Conservation (phyloP, 1,140 invertebrate species). For the Stegodyphus mimosarum region DNA sequence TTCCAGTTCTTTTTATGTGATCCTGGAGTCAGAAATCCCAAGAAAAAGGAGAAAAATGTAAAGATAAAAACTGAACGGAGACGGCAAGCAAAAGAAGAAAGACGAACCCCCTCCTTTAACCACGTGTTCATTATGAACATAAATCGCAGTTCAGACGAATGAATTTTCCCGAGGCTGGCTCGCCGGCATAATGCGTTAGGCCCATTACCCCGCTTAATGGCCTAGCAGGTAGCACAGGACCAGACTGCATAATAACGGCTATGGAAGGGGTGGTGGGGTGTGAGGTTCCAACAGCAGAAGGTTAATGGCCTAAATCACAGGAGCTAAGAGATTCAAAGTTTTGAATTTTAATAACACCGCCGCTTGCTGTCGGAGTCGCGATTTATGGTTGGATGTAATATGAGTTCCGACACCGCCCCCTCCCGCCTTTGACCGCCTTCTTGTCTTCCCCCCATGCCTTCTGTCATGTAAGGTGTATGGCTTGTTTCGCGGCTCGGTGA, state of each 20-base stretch:
- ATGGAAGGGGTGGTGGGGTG: no score
- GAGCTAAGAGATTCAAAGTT: background rate
- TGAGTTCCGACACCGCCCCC: no score
- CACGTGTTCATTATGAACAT: background rate
- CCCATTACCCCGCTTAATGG: background rate
- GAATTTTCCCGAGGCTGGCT: background rate
- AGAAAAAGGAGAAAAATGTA: no score
- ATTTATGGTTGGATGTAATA: no score
- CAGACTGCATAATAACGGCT: background rate
- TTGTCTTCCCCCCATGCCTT: no score
- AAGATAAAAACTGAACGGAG: no score
- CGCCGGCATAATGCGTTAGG: background rate
- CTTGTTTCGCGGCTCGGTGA: no score
- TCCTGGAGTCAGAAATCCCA: no score
- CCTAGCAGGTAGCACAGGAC: background rate
- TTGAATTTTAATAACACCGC: background rate
- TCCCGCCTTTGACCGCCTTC: no score
- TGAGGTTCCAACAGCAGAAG: background rate
- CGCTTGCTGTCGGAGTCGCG: background rate
- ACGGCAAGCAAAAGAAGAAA: background rate
- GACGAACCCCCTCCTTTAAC: background rate
- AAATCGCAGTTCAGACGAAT: background rate
- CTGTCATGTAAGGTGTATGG: no score
- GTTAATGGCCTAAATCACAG: background rate
- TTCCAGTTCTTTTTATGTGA: background rate